Evolutionary conservation across 2,888 invertebrate species (phyloP).

Genomic region (Stenchaetothrips biformis): DNA sequence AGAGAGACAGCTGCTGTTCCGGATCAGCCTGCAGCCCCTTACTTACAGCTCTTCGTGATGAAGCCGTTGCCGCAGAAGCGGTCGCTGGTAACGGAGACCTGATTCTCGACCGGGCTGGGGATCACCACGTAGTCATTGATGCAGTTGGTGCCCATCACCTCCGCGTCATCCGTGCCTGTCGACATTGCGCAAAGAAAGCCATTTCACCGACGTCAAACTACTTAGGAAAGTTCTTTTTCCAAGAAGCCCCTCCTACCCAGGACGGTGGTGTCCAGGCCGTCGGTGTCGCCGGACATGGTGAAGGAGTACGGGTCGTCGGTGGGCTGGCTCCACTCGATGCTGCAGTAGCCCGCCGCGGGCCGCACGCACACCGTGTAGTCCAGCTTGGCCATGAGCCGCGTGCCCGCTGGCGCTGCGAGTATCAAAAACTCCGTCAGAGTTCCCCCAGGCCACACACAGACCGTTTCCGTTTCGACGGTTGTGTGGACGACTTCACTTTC

Average conservation of each 20-base stretch:
- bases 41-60: slow-evolving; percentile 59
- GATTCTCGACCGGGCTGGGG: slow-evolving; percentile 58
- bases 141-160: slow-evolving; percentile 54
- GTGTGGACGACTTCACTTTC: no score
- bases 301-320: slow-evolving; percentile 57
- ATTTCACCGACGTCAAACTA: not conserved
- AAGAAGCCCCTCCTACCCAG: slow-evolving; percentile 44
- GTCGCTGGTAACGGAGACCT: slow-evolving; percentile 49
- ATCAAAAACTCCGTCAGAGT: not conserved
- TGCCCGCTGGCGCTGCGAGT: slow-evolving; percentile 48
- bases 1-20: no score
- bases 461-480: no score
- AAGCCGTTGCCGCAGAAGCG: slow-evolving; percentile 73
- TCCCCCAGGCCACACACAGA: no score
- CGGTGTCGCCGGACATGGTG: slow-evolving; percentile 65
- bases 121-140: slow-evolving; percentile 68
- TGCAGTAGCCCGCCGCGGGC: slow-evolving; percentile 66
- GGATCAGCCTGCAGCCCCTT: no score
- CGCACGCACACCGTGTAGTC: slow-evolving; percentile 74
- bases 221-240: slow-evolving; percentile 28
- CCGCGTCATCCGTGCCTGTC: slow-evolving; percentile 50
- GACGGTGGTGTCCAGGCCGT: slow-evolving; percentile 57
- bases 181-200: no score
- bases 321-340: slow-evolving; percentile 59
- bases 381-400: slow-evolving; percentile 64